phyloP scores from a whole-genome alignment of 2,797 vertebrate species.

The Acestrorhynchus altus region DNA sequence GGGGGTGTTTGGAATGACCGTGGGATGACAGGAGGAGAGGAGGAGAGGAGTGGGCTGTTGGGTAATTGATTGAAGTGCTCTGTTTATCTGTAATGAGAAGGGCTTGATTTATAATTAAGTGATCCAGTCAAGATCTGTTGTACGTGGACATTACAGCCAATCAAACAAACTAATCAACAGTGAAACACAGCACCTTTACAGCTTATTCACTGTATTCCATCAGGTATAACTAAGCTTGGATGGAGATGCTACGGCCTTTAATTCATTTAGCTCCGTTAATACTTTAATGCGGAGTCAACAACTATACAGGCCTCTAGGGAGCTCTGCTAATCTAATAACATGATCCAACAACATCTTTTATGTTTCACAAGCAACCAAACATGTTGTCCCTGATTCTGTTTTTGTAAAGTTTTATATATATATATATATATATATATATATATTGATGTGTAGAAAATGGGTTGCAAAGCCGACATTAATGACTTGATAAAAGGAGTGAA shows the following conservation, averaged over 20 bases:
- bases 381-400: too few species aligned
- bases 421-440: too few species aligned
- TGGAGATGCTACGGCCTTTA: background rate
- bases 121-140: slow-evolving; percentile 4
- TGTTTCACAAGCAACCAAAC: too few species aligned
- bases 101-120: background rate
- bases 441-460: too few species aligned
- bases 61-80: background rate
- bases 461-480: too few species aligned
- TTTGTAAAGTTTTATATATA: too few species aligned
- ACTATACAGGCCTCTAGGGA: too few species aligned
- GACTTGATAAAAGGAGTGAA: background rate
- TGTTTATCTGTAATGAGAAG: background rate
- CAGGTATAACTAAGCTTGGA: background rate
- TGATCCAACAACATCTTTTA: too few species aligned
- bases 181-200: background rate
- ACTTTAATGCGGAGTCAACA: background rate
- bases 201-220: too few species aligned
- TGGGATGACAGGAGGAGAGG: slow-evolving; percentile 18
- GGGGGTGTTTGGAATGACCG: background rate
- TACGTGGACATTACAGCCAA: background rate
- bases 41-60: background rate
- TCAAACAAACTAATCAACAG: too few species aligned
- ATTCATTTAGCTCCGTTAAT: background rate
- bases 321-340: too few species aligned